These are phyloP conservation scores for Periparus ater DNA, from an alignment of 2,797 vertebrate species.

Conservation along the genomic window DNA sequence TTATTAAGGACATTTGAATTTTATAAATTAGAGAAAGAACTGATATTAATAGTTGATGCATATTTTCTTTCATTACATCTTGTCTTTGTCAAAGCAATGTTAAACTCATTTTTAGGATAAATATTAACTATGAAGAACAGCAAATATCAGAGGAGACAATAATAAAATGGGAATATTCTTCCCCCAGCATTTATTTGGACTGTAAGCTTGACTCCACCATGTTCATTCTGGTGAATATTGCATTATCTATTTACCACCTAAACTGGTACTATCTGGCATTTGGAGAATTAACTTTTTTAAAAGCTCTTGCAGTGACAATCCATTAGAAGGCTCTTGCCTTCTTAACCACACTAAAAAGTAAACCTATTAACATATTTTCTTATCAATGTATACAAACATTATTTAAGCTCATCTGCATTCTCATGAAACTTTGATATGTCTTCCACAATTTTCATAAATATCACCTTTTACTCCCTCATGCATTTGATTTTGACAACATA, in stretches of 20 bases:
- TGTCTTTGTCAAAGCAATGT: not conserved
- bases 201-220: not conserved
- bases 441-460: not conserved
- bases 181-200: not conserved
- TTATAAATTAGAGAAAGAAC: not conserved
- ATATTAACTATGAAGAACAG: not conserved
- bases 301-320: not conserved
- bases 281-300: not conserved
- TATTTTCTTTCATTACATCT: not conserved
- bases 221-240: not conserved
- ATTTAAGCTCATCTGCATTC: not conserved
- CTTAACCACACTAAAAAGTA: not conserved
- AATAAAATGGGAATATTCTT: not conserved
- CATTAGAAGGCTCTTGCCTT: not conserved
- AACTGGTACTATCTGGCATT: not conserved
- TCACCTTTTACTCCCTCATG: not conserved
- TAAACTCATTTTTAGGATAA: not conserved
- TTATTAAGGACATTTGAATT: not conserved
- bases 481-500: not conserved
- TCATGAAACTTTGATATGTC: not conserved
- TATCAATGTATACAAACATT: not conserved
- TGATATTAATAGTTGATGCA: not conserved
- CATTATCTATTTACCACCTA: not conserved
- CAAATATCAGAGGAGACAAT: not conserved
- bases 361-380: not conserved